A percentile compares a stretch with the other conserved stretches of the same genome.
Conservation (phyloP, 2,113 vertebrate genomes). For the Panthera leo region DNA sequence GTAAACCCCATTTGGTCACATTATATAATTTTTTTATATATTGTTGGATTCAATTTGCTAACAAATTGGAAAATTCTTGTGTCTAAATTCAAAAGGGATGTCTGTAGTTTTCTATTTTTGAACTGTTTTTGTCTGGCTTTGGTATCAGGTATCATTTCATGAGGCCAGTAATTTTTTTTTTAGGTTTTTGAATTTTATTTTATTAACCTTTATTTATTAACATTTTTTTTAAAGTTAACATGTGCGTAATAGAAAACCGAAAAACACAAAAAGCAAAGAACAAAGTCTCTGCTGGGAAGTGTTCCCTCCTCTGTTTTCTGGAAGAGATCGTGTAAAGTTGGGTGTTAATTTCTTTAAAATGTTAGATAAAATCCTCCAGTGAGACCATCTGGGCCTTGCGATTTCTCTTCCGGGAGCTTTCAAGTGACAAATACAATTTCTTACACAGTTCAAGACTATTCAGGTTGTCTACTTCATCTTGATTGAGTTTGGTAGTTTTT, state of each 20-base stretch:
- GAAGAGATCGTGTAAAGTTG: not conserved
- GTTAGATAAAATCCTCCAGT: not conserved
- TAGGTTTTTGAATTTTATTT: not conserved
- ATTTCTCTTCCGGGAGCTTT: not conserved
- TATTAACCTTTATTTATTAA: not conserved
- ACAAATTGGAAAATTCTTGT: not conserved
- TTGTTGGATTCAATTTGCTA: not conserved
- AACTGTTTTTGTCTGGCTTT: not conserved
- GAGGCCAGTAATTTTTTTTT: not conserved
- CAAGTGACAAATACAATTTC: not conserved
- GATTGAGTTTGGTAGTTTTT: not conserved
- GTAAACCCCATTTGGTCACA: not conserved
- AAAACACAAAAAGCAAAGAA: not conserved
- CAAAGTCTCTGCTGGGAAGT: not conserved
- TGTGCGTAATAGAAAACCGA: not conserved
- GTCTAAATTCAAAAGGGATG: not conserved
- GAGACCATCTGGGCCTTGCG: not conserved
- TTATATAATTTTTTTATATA: not conserved
- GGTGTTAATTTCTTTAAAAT: not conserved
- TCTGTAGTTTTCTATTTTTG: not conserved
- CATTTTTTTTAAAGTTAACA: not conserved
- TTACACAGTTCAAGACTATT: not conserved
- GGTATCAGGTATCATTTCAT: not conserved
- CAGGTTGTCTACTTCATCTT: not conserved
- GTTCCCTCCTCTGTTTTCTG: not conserved